A percentile compares a stretch with the other conserved stretches of the same genome.
Evolutionary conservation across 2,888 invertebrate genomes (phyloP).

Genomic region (Oxystoma pomonae): DNA sequence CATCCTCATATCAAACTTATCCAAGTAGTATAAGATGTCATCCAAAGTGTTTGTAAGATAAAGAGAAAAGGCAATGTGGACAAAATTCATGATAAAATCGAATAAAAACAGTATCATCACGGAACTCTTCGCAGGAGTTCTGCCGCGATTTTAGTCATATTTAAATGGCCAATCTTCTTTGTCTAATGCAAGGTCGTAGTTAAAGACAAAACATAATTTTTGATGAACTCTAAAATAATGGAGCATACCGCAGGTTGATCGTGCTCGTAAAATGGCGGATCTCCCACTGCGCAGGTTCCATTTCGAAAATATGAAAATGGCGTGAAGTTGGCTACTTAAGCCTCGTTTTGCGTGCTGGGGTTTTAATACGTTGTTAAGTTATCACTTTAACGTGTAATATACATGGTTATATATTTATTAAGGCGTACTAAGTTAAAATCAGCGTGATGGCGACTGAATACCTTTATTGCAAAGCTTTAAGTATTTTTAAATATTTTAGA

Average conservation of each 20-base stretch:
- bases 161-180: neutral
- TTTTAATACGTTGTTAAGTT: conserved; percentile 49
- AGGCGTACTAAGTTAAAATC: conserved; percentile 11
- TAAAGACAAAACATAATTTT: neutral
- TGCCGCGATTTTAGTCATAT: too few species aligned
- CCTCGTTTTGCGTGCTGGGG: conserved; percentile 42
- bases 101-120: neutral
- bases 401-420: conserved; percentile 45
- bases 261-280: conserved; percentile 27
- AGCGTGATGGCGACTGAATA: too few species aligned
- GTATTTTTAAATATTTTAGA: too few species aligned
- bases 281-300: conserved; percentile 29
- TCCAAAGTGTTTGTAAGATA: neutral
- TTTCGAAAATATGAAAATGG: conserved; percentile 35
- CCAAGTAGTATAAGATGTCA: neutral
- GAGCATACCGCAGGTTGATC: conserved; percentile 20
- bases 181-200: neutral
- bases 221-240: neutral
- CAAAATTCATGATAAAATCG: neutral
- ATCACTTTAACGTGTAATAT: conserved; percentile 48
- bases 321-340: conserved; percentile 43
- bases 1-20: neutral
- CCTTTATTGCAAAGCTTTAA: too few species aligned
- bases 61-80: neutral
- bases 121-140: neutral